These are phyloP conservation scores for Cirrhinus molitorella DNA, from an alignment of 2,797 vertebrate species.

Conservation along the genomic window DNA sequence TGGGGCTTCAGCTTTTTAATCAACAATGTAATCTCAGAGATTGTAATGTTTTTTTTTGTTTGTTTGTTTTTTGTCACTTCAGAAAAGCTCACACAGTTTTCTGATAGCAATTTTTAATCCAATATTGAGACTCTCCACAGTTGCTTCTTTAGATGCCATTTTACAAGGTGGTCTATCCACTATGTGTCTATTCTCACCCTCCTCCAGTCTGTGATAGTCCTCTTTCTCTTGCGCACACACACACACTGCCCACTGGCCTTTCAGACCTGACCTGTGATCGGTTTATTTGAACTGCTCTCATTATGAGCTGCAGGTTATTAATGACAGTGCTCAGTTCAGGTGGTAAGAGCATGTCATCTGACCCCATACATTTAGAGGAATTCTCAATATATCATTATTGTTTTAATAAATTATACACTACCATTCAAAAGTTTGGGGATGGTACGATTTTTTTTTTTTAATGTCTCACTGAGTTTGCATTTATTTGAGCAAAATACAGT, in stretches of 20 bases:
- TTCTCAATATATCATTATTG: conserved; percentile 33
- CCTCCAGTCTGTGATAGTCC: conserved; percentile 49
- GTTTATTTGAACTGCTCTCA: conserved; percentile 68
- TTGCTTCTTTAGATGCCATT: conserved; percentile 4
- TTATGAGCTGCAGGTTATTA: conserved; percentile 73
- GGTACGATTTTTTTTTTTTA: no score
- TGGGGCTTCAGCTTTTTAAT: conserved; percentile 1
- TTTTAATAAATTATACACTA: background rate
- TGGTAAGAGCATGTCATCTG: conserved; percentile 70
- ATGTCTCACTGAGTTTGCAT: no score
- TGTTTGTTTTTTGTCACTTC: background rate
- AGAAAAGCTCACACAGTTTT: background rate
- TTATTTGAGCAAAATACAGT: no score
- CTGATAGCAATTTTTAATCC: background rate
- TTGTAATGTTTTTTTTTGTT: background rate
- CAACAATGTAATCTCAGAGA: background rate
- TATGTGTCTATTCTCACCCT: conserved; percentile 45
- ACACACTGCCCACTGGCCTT: conserved; percentile 60
- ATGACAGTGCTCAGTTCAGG: conserved; percentile 68
- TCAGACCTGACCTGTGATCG: conserved; percentile 60
- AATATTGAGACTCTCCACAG: background rate
- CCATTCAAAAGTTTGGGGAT: background rate
- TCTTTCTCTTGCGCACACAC: conserved; percentile 49
- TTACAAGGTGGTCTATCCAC: conserved; percentile 58
- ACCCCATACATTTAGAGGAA: background rate